Evolutionary conservation across 2,888 invertebrate genomes (phyloP).

Genomic region (Drosophila hamatofila): DNA sequence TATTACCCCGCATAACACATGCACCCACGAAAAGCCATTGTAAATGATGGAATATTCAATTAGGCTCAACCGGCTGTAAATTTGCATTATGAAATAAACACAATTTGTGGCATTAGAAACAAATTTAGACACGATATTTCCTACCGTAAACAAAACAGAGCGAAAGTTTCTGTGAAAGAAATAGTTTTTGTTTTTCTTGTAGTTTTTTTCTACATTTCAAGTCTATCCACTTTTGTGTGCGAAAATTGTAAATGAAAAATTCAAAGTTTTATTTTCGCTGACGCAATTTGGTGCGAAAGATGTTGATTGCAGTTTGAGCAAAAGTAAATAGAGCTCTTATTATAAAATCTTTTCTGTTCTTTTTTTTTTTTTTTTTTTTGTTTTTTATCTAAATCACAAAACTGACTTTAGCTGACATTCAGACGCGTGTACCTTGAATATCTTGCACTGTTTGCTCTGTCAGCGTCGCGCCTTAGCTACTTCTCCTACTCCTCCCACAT

Average conservation of each 20-base stretch:
- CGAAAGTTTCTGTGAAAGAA: slow-evolving; percentile 7
- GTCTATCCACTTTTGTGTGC: background rate
- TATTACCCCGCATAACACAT: background rate
- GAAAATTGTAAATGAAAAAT: slow-evolving; percentile 13
- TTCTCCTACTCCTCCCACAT: background rate
- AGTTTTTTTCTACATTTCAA: background rate
- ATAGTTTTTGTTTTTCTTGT: background rate
- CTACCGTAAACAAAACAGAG: slow-evolving; percentile 18
- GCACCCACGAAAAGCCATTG: background rate
- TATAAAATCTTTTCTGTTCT: slow-evolving; percentile 1
- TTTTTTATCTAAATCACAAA: slow-evolving; percentile 67
- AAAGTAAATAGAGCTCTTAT: slow-evolving; percentile 29
- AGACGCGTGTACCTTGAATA: slow-evolving; percentile 53
- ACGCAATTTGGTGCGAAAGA: slow-evolving; percentile 45
- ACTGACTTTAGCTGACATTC: slow-evolving; percentile 63
- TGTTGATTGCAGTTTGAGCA: slow-evolving; percentile 35
- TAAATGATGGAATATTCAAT: slow-evolving; percentile 11
- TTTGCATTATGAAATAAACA: slow-evolving; percentile 14
- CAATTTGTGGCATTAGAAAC: slow-evolving; percentile 14
- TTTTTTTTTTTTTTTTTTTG: background rate
- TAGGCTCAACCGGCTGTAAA: slow-evolving; percentile 8
- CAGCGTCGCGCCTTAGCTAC: slow-evolving; percentile 37
- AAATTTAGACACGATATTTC: slow-evolving; percentile 9
- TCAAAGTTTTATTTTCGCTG: slow-evolving; percentile 33
- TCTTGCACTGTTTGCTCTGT: slow-evolving; percentile 52